Evolutionary conservation across 2,113 vertebrate species (phyloP).

Genomic region (Gavia stellata): DNA sequence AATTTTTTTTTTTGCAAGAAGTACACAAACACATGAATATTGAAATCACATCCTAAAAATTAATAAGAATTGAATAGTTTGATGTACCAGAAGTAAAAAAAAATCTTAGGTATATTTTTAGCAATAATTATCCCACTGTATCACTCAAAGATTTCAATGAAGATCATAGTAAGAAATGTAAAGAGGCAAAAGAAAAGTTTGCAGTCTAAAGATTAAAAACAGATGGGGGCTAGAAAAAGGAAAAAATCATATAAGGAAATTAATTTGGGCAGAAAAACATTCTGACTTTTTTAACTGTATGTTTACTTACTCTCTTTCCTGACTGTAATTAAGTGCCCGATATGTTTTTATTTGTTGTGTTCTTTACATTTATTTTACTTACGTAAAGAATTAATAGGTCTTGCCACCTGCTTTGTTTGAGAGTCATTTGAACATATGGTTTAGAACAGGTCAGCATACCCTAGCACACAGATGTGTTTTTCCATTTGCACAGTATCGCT

Average conservation of each 20-base stretch:
- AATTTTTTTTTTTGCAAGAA: not conserved
- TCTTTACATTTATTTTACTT: slow-evolving; percentile 21
- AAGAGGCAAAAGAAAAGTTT: not conserved
- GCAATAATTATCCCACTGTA: not conserved
- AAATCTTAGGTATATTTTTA: not conserved
- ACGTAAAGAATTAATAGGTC: not conserved
- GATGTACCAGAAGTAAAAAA: not conserved
- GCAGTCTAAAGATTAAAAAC: not conserved
- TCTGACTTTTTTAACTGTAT: not conserved
- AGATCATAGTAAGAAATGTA: not conserved
- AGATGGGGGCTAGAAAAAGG: not conserved
- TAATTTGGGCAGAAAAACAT: not conserved
- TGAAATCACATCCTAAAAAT: not conserved
- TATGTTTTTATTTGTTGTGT: not conserved
- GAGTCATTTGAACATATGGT: not conserved
- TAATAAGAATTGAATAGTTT: not conserved
- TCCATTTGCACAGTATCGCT: not conserved
- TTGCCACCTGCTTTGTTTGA: not conserved
- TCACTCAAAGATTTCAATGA: not conserved
- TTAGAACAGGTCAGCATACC: not conserved
- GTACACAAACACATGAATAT: not conserved
- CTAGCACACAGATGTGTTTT: not conserved
- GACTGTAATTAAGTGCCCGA: not conserved
- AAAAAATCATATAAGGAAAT: not conserved
- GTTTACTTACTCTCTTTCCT: not conserved